Base-by-base conservation (phyloP, 2,113 vertebrate genomes). In the Turdus rufiventris region DNA sequence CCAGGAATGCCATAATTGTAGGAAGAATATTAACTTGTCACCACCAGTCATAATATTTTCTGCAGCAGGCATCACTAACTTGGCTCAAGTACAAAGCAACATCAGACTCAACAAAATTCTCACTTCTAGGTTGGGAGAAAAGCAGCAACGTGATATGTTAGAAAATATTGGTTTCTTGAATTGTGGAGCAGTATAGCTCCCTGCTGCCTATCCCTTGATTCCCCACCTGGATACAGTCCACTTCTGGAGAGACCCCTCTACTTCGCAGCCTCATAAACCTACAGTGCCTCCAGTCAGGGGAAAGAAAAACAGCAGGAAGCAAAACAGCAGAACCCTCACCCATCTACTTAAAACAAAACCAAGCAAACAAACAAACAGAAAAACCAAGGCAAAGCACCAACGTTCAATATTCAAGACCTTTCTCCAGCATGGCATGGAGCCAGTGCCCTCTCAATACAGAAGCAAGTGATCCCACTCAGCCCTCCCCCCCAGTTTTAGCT, bases 1-100 rank as follows among this genome's bases (percentile, higher is more conserved):
- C 43, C 57, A 85, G 65, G 33, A 94, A 71, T 34, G 28, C 12
- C 70, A 87, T 48, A 71, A 56, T 36, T 77, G 57, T 48, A 81
- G 48, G 51, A 87, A 60, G n/a, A 81, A 77, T 36, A 86, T 83
- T 81, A 80, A 78, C 34, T 87, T 93, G 78, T 57, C 66, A 88
- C 43, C 28, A 90, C 16, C 21, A 82, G 51, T 94, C 89, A 71
- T 36, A 96, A n/a, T 85, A 90, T 88, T 90, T 95, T 53, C 65
- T 94, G 75, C 74, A 70, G 47, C 42, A 89, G n/a, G 17, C 60
- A 54, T 82, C 57, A 34, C 48, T 71, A 12, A 63, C 91, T 88
- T 82, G 75, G 89, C 71, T 78, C 25, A 91, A 92, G 50, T 57
- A 89, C 73, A 94, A 89, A 53, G 62, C 25, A 75, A 43, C 25